Evolutionary conservation across 2,888 invertebrate species (phyloP).

Genomic region (Ennomos fuscantarius): DNA sequence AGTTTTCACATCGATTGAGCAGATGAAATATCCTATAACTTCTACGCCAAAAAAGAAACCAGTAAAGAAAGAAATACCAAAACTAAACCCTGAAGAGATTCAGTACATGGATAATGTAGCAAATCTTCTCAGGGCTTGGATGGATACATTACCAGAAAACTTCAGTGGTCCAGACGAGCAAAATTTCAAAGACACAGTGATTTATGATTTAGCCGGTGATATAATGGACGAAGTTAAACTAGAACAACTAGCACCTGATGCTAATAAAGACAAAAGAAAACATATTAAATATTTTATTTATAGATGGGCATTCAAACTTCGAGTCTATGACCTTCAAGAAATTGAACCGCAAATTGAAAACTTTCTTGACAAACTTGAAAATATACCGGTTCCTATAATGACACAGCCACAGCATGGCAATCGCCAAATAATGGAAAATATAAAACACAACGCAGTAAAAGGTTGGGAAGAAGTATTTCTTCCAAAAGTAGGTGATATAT

Average conservation of each 20-base stretch:
- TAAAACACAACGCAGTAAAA: constrained; percentile 40
- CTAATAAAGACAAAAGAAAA: constrained; percentile 43
- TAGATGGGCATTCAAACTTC: constrained; percentile 55
- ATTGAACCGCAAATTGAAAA: constrained; percentile 46
- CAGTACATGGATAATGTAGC: constrained; percentile 46
- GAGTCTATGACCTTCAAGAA: constrained; percentile 48
- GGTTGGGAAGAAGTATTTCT: constrained; percentile 39
- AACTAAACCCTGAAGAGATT: constrained; percentile 50
- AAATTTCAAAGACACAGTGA: constrained; percentile 51
- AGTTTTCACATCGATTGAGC: constrained; percentile 47
- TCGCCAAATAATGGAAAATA: constrained; percentile 50
- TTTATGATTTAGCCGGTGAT: constrained; percentile 56
- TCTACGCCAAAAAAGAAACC: constrained; percentile 53
- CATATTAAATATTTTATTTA: constrained; percentile 47
- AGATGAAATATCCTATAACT: constrained; percentile 35
- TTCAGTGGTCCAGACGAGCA: constrained; percentile 45
- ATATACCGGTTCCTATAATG: constrained; percentile 47
- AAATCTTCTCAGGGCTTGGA: constrained; percentile 50
- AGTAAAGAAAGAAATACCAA: constrained; percentile 37
- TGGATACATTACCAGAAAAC: constrained; percentile 50
- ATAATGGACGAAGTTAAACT: constrained; percentile 54
- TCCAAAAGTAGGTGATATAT: constrained; percentile 48
- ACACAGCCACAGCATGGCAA: constrained; percentile 52
- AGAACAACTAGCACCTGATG: constrained; percentile 46
- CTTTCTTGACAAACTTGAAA: constrained; percentile 42